Conservation (phyloP, 2,113 vertebrate genomes). For the Blennius ocellaris region DNA sequence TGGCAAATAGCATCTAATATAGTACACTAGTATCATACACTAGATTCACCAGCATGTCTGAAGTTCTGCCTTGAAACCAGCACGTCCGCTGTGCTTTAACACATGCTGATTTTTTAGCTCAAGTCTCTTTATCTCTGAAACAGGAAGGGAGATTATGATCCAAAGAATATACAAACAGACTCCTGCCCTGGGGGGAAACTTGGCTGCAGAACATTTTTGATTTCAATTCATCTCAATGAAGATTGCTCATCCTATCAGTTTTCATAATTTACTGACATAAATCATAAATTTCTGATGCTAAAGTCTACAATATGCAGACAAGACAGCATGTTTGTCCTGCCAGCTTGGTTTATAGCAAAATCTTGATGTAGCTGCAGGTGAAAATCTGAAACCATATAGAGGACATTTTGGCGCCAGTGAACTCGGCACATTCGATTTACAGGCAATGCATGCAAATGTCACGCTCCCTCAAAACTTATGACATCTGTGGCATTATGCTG, state of each 20-base stretch:
- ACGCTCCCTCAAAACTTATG: no score
- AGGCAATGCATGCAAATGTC: no score
- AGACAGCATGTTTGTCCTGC: background rate
- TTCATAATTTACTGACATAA: background rate
- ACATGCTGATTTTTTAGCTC: slow-evolving; percentile 11
- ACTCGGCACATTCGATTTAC: no score
- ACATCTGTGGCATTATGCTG: no score
- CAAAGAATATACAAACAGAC: slow-evolving; percentile 50
- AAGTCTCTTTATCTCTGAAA: slow-evolving; percentile 50
- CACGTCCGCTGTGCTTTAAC: background rate
- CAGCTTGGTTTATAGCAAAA: no score
- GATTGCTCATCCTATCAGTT: background rate
- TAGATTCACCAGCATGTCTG: no score
- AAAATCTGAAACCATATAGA: background rate
- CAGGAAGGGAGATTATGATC: slow-evolving; percentile 65
- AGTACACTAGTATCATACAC: no score
- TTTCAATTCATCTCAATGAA: background rate
- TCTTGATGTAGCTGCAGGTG: background rate
- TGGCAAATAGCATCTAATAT: background rate
- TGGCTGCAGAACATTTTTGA: background rate
- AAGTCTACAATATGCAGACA: background rate
- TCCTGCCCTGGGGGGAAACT: background rate
- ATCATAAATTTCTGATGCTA: background rate
- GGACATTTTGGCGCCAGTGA: background rate
- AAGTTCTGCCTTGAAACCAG: slow-evolving; percentile 11